These are phyloP conservation scores for Neostethus bicornis DNA, from an alignment of 2,797 vertebrate genomes.

Conservation along the genomic window DNA sequence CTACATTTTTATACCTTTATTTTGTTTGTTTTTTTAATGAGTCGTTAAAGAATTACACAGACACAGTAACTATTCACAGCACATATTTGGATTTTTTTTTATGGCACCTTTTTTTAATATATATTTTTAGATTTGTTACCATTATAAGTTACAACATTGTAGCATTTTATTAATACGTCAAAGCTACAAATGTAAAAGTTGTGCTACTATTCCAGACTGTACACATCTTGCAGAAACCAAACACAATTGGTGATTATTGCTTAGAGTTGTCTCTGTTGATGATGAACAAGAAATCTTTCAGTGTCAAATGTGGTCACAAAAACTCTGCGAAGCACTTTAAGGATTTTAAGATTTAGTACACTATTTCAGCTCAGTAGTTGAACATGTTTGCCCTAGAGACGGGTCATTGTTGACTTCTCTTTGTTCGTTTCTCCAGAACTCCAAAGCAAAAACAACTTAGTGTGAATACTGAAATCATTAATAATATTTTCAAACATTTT, in stretches of 20 bases:
- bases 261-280: constrained; percentile 39
- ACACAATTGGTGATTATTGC: constrained; percentile 12
- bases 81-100: no score
- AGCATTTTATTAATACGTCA: no score
- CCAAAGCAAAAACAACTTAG: constrained; percentile 32
- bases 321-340: constrained; percentile 58
- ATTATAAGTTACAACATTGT: no score
- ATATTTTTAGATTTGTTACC: no score
- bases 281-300: constrained; percentile 57
- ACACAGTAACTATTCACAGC: no score
- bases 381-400: constrained; percentile 65
- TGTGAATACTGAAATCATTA: no score
- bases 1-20: no score
- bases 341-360: constrained; percentile 61
- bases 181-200: no score
- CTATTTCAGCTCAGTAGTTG: constrained; percentile 63
- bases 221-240: background rate
- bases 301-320: constrained; percentile 43
- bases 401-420: constrained; percentile 46
- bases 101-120: no score
- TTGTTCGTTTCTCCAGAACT: constrained; percentile 35
- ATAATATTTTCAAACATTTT: no score
- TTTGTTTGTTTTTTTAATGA: no score
- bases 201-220: background rate
- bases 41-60: no score